Evolutionary conservation across 2,797 vertebrate genomes (phyloP), one percentile per base, ranked within the genome.

Genomic region (Hozukius guyotensis): DNA sequence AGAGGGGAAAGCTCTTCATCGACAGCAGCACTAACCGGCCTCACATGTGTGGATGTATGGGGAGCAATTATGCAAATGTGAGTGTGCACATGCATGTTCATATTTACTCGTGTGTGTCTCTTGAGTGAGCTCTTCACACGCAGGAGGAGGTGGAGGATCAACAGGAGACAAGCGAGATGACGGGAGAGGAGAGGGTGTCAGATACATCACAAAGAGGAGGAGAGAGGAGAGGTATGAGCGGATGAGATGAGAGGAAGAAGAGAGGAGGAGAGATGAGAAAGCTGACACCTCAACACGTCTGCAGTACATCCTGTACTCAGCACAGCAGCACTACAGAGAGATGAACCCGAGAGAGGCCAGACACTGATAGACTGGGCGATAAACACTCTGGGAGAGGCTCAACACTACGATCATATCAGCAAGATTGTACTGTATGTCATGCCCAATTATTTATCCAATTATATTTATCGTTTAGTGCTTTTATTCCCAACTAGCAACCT

Each of bases 221-320:
- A 75, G 76, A 34, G 4, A 3, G 52, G 16, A 61, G 25, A 38
- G 10, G 72, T 52, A 52, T n/a, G 49, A 61, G 72, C 22, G 66
- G 64, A 59, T 14, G 61, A 73, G 55, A 46, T 36, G 38, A 25
- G 66, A 4, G 38, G 11, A 62, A 67, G 62, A 38, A 42, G 22
- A 61, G 53, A 57, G 27, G 5, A 5, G 18, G 60, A 71, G 66
- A 72, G 71, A 46, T 46, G 57, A 77, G 77, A 70, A 69, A 76
- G 80, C 60, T 71, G 88, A 80, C 80, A 82, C 75, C 84, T 88
- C 55, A 36, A 16, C 31, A 62, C 66, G 74, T 64, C 68, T 64
- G 79, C 80, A 81, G 86, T 25, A 66, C 72, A 79, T 83, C 69
- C 75, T 81, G 78, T 64, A 27, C 80, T 80, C 84, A 66, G 80